phyloP scores from a whole-genome alignment of 2,797 vertebrate genomes.

The Gallinago solitaria region DNA sequence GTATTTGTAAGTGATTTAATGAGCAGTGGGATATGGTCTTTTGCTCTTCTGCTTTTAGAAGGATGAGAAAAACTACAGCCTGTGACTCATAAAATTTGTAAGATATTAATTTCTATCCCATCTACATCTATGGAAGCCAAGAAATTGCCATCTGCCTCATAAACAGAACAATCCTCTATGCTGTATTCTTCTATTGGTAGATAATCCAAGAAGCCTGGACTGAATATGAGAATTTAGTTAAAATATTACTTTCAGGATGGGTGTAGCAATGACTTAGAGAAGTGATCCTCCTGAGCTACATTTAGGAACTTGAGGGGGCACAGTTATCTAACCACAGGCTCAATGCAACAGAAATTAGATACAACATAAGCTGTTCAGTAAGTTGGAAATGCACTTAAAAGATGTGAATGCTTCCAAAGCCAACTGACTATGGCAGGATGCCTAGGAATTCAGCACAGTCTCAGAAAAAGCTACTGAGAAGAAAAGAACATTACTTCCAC shows the following conservation, averaged over 20 bases:
- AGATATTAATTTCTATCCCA: not conserved
- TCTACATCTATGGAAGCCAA: not conserved
- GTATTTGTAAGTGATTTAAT: not conserved
- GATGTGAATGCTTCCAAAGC: not conserved
- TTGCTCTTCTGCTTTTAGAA: not conserved
- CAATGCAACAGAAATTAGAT: not conserved
- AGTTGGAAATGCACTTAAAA: not conserved
- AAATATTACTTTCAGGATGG: not conserved
- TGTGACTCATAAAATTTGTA: not conserved
- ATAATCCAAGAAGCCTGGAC: not conserved
- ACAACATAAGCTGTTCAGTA: conserved; percentile 16
- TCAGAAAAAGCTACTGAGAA: not conserved
- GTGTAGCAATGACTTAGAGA: not conserved
- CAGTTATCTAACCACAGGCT: not conserved
- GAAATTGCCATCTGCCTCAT: not conserved
- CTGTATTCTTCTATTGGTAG: not conserved
- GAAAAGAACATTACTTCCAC: not conserved
- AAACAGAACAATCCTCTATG: not conserved
- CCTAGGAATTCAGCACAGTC: not conserved
- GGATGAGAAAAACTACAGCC: not conserved
- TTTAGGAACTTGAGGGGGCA: conserved; percentile 5
- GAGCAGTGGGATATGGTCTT: not conserved
- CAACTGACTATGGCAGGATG: not conserved
- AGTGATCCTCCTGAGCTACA: not conserved
- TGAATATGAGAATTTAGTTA: not conserved